Conservation (phyloP, 2,113 vertebrate species). For the Mobula hypostoma region DNA sequence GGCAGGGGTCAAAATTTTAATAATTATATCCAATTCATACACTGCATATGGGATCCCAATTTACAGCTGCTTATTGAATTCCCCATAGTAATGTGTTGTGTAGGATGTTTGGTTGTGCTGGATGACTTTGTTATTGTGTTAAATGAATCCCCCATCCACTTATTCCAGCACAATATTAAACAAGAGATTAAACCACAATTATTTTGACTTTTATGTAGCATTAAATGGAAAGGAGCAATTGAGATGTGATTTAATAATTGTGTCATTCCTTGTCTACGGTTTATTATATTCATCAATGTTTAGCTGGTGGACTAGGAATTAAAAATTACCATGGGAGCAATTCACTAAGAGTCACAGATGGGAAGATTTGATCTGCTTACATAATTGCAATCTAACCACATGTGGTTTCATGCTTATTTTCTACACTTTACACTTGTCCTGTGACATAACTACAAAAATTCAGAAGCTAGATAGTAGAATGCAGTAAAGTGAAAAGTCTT, state of each 20-base stretch:
- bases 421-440: background rate
- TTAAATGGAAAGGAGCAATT: background rate
- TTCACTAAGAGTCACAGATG: background rate
- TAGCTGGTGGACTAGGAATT: background rate
- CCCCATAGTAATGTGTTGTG: background rate
- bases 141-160: background rate
- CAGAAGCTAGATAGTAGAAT: constrained; percentile 53
- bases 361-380: background rate
- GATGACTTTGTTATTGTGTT: background rate
- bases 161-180: background rate
- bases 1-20: no score
- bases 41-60: no score
- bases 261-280: background rate
- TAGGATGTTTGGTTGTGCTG: background rate
- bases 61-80: no score
- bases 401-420: background rate
- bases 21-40: no score
- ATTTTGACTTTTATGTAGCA: background rate
- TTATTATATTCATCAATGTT: constrained; percentile 16
- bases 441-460: constrained; percentile 42
- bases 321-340: background rate
- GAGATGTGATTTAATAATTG: background rate
- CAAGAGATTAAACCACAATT: background rate
- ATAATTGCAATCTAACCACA: background rate
- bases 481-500: constrained; percentile 53